Percentiles rank a stretch among this genome's conserved stretches.
These are phyloP conservation scores for Myocastor coypus DNA, from an alignment of 2,113 vertebrate genomes.

Conservation along the genomic window DNA sequence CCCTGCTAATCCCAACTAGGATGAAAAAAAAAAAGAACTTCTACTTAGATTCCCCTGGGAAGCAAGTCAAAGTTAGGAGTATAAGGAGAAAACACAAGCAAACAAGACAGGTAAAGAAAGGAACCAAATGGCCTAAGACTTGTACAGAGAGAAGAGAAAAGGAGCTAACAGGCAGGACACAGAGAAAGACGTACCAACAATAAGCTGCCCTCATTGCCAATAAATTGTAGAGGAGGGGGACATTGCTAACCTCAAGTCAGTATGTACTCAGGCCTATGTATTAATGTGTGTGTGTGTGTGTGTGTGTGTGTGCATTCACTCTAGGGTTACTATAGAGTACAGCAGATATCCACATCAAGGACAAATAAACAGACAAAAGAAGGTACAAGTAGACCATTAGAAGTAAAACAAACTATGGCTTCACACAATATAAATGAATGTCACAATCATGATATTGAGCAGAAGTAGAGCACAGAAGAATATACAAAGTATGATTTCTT, in stretches of 20 bases:
- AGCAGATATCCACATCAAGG: neutral
- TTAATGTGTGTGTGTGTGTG: neutral
- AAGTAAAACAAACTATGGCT: conserved; percentile 21
- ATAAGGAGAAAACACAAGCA: neutral
- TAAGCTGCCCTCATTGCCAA: neutral
- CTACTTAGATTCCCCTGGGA: neutral
- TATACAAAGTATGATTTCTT: neutral
- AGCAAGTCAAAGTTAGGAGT: neutral
- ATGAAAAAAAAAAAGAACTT: neutral
- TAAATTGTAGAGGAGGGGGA: neutral
- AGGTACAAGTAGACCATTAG: neutral
- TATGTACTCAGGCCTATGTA: neutral
- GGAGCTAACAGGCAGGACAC: neutral
- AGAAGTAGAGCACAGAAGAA: conserved; percentile 5
- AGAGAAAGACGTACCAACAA: neutral
- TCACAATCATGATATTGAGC: neutral
- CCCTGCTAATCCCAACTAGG: too few relatives aligned
- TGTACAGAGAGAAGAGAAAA: too few relatives aligned
- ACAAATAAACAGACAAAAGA: neutral
- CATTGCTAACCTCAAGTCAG: neutral
- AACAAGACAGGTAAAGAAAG: neutral
- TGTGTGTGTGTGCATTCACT: neutral
- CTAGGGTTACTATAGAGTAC: neutral
- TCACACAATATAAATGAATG: neutral
- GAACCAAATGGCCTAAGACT: neutral